Evolutionary conservation across 2,113 vertebrate species (phyloP), one percentile per base, ranked within the genome.

Genomic region (Morone saxatilis): DNA sequence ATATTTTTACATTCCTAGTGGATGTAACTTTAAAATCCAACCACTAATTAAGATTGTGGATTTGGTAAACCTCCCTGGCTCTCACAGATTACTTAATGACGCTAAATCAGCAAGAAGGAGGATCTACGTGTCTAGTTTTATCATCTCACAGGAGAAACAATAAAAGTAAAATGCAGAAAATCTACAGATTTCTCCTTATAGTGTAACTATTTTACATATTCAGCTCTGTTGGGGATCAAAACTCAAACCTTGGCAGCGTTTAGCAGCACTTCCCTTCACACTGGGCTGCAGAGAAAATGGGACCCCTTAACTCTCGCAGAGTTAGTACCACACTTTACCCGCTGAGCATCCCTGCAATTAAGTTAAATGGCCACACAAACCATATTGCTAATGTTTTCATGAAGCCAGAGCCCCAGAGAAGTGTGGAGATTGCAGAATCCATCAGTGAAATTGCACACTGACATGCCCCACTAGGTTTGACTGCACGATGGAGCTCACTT

Each of bases 371-470:
- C 66, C 53, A 59, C 65, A 74, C 67, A 86, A 87, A 87, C 71
- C 91, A 90, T 86, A 79, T 88, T 88, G 85, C 73, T 86, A 80
- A 88, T 86, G 90, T 76, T 74, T 85, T 36, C 74, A 71, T 40
- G 71, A 59, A 81, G 73, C 85, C 67, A 1, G 36, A 56, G 79
- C 78, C 43, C 56, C 66, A 61, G 71, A 88, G 89, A 85, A 78
- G 78, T 54, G 71, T 17, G 61, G 78, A 74, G 80, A 84, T 83
- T 63, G 74, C 56, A 25, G 85, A 71, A 86, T 88, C 86, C 85
- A 90, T 93, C 91, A 91, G 88, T 53, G 67, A 66, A 88, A 90
- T 86, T 89, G 83, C 83, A 36, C 84, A 62, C 71, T 72, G 84
- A 87, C 86, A 82, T 63, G 84, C 77, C 71, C 60, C 82, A 77